Conservation (phyloP, 2,888 invertebrate genomes). For the Zaprionus lineosus region DNA sequence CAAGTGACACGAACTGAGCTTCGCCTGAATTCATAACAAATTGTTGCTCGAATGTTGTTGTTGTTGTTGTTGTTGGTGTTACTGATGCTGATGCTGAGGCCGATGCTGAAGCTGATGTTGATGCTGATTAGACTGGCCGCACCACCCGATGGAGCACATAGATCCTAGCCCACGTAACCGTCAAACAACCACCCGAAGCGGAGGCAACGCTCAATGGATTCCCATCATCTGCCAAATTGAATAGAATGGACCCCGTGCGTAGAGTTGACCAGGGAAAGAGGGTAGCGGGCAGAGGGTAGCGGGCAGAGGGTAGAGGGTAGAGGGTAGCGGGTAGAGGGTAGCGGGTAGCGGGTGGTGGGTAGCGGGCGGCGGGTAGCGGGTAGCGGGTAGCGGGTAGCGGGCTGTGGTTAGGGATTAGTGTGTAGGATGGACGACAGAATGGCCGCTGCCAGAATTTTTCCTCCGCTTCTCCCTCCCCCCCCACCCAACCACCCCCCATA, state of each 20-base stretch:
- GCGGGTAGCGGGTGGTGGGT: no score
- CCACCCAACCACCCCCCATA: slow-evolving; percentile 31
- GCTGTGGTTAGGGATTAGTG: slow-evolving; percentile 1
- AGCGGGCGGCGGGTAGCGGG: no score
- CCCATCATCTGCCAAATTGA: slow-evolving; percentile 56
- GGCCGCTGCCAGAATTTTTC: slow-evolving; percentile 29
- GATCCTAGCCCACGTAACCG: not conserved
- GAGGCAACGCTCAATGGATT: slow-evolving; percentile 33
- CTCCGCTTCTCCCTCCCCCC: slow-evolving; percentile 2
- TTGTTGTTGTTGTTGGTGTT: not conserved
- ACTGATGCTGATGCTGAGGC: not conserved
- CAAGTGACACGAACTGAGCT: slow-evolving; percentile 47
- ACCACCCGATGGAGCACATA: slow-evolving; percentile 9
- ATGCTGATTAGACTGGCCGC: slow-evolving; percentile 58
- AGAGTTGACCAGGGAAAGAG: no score
- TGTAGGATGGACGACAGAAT: slow-evolving; percentile 2
- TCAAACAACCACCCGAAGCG: slow-evolving; percentile 37
- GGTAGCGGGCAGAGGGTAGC: no score
- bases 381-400: no score
- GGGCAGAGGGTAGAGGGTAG: not conserved
- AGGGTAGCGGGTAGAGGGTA: no score
- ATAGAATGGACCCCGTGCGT: slow-evolving; percentile 48
- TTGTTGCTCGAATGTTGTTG: slow-evolving; percentile 54
- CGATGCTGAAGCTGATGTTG: slow-evolving; percentile 14
- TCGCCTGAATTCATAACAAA: slow-evolving; percentile 60